Conservation (phyloP, 1,140 invertebrate species). For the Drosophila baimaii region DNA sequence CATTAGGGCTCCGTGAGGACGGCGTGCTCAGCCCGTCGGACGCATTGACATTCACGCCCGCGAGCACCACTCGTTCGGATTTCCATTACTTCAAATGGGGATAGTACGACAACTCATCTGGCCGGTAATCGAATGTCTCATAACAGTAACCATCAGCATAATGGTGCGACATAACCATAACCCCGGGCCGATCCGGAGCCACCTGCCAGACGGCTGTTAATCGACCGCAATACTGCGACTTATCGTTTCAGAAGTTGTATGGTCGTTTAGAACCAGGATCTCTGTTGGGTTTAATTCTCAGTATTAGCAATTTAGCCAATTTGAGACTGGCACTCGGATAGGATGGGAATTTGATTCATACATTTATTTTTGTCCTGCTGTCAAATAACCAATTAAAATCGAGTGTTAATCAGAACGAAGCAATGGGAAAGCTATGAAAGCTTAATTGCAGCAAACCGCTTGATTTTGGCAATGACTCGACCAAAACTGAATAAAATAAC, state of each 20-base stretch:
- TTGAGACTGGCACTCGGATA: background rate
- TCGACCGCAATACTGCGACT: slow-evolving; percentile 38
- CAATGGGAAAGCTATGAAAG: background rate
- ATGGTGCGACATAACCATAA: slow-evolving; percentile 60
- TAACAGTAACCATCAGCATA: slow-evolving; percentile 65
- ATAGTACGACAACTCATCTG: slow-evolving; percentile 1
- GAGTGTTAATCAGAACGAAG: too few species aligned
- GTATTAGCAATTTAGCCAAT: slow-evolving; percentile 1
- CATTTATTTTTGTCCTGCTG: background rate
- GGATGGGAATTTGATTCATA: too few species aligned
- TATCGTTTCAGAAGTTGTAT: background rate
- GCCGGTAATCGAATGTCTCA: slow-evolving; percentile 35
- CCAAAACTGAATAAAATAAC: background rate
- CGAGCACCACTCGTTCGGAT: background rate
- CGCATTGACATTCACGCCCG: background rate
- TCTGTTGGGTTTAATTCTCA: background rate
- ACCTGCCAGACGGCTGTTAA: slow-evolving; percentile 36
- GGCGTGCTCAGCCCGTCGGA: background rate
- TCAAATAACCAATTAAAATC: background rate
- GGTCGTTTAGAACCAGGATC: background rate
- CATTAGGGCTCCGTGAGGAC: slow-evolving; percentile 45
- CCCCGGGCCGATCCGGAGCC: slow-evolving; percentile 32
- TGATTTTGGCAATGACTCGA: background rate
- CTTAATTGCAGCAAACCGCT: background rate
- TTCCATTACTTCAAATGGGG: slow-evolving; percentile 2